phyloP scores from a whole-genome alignment of 2,888 invertebrate species.

The Chalcosyrphus nemorum region DNA sequence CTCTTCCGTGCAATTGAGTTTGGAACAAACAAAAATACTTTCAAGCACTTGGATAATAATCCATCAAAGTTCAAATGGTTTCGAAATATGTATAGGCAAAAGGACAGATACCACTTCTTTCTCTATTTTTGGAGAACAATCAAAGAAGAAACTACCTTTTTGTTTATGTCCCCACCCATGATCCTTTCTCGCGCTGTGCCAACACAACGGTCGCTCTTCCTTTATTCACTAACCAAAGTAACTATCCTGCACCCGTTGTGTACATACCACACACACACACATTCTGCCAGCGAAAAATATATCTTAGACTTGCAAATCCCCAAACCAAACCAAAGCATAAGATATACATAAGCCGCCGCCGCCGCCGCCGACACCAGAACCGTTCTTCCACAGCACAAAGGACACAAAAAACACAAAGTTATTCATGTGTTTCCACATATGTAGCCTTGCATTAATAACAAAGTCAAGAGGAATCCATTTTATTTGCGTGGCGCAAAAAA shows the following conservation, averaged over 20 bases:
- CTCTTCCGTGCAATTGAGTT: neutral
- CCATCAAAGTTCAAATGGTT: too few species aligned
- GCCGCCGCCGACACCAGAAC: neutral
- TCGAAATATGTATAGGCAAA: too few species aligned
- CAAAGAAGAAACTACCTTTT: too few species aligned
- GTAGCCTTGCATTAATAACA: conserved; percentile 53
- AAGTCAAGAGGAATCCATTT: conserved; percentile 53
- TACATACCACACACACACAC: conserved; percentile 18
- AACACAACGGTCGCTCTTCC: too few species aligned
- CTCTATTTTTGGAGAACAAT: too few species aligned
- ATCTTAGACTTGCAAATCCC: conserved; percentile 25
- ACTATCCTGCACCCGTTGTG: neutral
- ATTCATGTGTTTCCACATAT: conserved; percentile 36
- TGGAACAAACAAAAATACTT: too few species aligned
- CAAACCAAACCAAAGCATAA: conserved; percentile 2
- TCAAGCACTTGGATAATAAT: too few species aligned
- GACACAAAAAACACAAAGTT: conserved; percentile 21
- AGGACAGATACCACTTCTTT: too few species aligned
- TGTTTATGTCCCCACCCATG: too few species aligned
- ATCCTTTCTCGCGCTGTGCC: too few species aligned
- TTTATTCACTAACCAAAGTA: neutral
- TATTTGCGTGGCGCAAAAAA: conserved; percentile 41
- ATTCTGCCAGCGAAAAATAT: conserved; percentile 18
- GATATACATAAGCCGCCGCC: too few species aligned
- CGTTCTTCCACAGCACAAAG: neutral